A percentile compares a stretch with the other conserved stretches of the same genome.
Evolutionary conservation across 2,888 invertebrate species (phyloP).

Genomic region (Ferrisia virgata): DNA sequence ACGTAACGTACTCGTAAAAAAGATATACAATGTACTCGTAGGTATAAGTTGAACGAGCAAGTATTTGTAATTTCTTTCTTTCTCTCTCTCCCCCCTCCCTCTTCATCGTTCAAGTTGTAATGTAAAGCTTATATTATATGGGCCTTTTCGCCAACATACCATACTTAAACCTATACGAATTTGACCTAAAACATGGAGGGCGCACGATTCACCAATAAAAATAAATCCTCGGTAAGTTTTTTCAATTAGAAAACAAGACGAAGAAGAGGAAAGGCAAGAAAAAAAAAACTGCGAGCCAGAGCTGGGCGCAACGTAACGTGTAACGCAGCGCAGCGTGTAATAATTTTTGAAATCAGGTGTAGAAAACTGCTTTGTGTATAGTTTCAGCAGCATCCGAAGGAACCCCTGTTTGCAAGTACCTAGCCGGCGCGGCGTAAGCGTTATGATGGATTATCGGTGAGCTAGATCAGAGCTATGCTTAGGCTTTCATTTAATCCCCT

Average conservation of each 20-base stretch:
- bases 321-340: not conserved
- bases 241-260: not conserved
- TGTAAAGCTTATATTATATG: too few relatives aligned
- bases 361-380: constrained; percentile 6
- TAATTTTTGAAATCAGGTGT: constrained; percentile 7
- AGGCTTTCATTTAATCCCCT: not conserved
- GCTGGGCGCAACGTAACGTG: not conserved
- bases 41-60: too few relatives aligned
- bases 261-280: not conserved
- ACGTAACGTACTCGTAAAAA: too few relatives aligned
- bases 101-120: too few relatives aligned
- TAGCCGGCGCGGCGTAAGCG: not conserved
- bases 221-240: not conserved
- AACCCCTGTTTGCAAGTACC: not conserved
- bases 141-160: too few relatives aligned
- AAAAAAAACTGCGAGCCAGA: not conserved
- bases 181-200: not conserved
- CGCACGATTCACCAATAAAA: not conserved
- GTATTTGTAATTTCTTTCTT: too few relatives aligned
- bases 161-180: not conserved
- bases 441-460: constrained; percentile 12
- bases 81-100: too few relatives aligned
- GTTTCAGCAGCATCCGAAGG: not conserved
- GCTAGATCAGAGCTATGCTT: not conserved
- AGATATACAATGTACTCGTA: too few relatives aligned